A percentile compares a stretch with the other conserved stretches of the same genome.
phyloP scores from a whole-genome alignment of 1,140 invertebrate genomes.

The Drosophila athabasca region DNA sequence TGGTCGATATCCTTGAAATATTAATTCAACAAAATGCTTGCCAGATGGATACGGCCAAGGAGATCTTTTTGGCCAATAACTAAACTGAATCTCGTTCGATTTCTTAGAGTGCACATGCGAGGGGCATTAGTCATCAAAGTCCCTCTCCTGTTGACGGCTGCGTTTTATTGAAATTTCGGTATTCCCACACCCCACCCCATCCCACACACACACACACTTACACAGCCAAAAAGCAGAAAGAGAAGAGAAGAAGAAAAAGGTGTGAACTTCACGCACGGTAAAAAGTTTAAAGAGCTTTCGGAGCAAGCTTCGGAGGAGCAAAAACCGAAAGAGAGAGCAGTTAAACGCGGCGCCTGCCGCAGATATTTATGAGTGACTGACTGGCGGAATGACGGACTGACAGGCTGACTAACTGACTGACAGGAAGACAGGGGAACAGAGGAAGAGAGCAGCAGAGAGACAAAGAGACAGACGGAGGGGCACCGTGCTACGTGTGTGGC shows the following conservation, averaged over 20 bases:
- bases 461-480: constrained; percentile 22
- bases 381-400: constrained; percentile 28
- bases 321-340: constrained; percentile 20
- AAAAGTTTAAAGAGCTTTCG: constrained; percentile 4
- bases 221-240: constrained; percentile 9
- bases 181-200: not conserved
- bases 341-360: constrained; percentile 36
- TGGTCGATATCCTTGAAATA: too few species aligned
- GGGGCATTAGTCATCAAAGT: constrained; percentile 63
- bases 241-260: constrained; percentile 47
- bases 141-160: constrained; percentile 14
- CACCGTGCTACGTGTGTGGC: constrained; percentile 53
- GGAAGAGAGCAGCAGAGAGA: not conserved
- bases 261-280: constrained; percentile 56
- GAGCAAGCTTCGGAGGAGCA: too few species aligned
- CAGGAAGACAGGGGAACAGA: constrained; percentile 1
- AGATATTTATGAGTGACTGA: constrained; percentile 71
- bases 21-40: too few species aligned
- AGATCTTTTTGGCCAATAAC: too few species aligned
- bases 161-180: constrained; percentile 55
- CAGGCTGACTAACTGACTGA: constrained; percentile 10
- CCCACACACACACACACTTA: constrained; percentile 7
- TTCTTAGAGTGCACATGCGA: too few species aligned
- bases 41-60: too few species aligned
- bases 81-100: too few species aligned